Base-by-base conservation (phyloP, 2,888 invertebrate species). In the Drosophila melanosoma region DNA sequence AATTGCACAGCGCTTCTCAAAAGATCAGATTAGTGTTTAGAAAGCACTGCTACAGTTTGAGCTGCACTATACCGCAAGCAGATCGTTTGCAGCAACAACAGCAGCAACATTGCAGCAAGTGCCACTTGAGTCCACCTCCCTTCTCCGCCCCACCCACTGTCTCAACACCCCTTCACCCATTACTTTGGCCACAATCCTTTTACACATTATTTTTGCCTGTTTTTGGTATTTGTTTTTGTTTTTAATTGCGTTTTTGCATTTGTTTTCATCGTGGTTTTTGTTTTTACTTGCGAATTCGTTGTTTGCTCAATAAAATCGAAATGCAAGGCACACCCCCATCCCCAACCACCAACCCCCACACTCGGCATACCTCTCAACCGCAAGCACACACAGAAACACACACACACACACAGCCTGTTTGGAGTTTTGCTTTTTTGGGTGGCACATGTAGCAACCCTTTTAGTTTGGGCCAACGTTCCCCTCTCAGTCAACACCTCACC, bases 221-320 rank as follows among this genome's bases (percentile, higher is more conserved):
- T 61, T 35, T 68, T 32, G 29, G 29, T 49, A 57, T 56, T 58
- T 17, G 32, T 66, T 62, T 48, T 49, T 49, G 32, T 68, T 63
- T 71, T 56, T 57, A 76, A 73, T 81, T 79, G 81, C 79, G 79
- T 85, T 89, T 87, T 84, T 82, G 77, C 67, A 76, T 76, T 88
- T 84, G 81, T 66, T 84, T 90, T 89, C 81, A 82, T 79, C 54
- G 54, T 74, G 70, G 57, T 91, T 89, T 91, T 91, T 90, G 90
- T 91, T 91, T 91, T 91, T 87, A 88, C 90, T 89, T 86, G 84
- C 69, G 75, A 89, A 86, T 91, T 87, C 90, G 87, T 91, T 92
- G 91, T 91, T 91, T 91, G 91, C 91, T 91, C 92, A 91, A 91
- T 91, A 91, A 92, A 92, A 91, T 91, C 91, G 91, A 90, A 92